Conservation (phyloP, 2,888 invertebrate genomes). For the Mesorhabditis spiculigera region DNA sequence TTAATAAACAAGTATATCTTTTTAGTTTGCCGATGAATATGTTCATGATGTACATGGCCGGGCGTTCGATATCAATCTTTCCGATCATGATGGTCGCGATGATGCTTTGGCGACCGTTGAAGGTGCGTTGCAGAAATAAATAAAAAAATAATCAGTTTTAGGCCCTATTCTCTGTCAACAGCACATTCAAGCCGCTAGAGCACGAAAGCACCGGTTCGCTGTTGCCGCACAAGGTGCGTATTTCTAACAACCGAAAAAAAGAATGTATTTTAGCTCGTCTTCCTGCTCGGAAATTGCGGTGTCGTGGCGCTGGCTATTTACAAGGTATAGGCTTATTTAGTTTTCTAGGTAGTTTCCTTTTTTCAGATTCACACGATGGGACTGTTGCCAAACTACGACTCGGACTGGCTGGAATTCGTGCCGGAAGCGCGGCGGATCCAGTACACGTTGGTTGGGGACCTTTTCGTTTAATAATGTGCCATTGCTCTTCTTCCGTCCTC, state of each 20-base stretch:
- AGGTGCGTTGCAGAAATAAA: conserved; percentile 59
- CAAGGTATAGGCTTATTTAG: conserved; percentile 28
- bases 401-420: conserved; percentile 48
- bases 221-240: conserved; percentile 41
- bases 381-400: conserved; percentile 54
- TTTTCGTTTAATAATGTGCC: too few species aligned
- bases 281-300: conserved; percentile 51
- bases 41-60: conserved; percentile 98
- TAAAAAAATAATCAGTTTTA: neutral
- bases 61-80: conserved; percentile 77
- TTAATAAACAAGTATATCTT: too few species aligned
- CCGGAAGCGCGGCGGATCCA: conserved; percentile 26
- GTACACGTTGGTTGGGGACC: too few species aligned
- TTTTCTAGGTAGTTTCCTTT: conserved; percentile 1
- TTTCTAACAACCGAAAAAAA: neutral
- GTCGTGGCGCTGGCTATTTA: conserved; percentile 55
- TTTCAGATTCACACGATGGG: conserved; percentile 53
- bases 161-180: conserved; percentile 79
- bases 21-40: conserved; percentile 76
- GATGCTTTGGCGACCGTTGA: conserved; percentile 91
- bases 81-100: conserved; percentile 99
- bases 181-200: conserved; percentile 60
- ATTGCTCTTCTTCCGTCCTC: too few species aligned
- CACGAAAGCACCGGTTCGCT: conserved; percentile 42
- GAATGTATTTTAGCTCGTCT: conserved; percentile 28